These are phyloP conservation scores for Baronia brevicornis DNA, from an alignment of 2,888 invertebrate genomes.

Conservation along the genomic window DNA sequence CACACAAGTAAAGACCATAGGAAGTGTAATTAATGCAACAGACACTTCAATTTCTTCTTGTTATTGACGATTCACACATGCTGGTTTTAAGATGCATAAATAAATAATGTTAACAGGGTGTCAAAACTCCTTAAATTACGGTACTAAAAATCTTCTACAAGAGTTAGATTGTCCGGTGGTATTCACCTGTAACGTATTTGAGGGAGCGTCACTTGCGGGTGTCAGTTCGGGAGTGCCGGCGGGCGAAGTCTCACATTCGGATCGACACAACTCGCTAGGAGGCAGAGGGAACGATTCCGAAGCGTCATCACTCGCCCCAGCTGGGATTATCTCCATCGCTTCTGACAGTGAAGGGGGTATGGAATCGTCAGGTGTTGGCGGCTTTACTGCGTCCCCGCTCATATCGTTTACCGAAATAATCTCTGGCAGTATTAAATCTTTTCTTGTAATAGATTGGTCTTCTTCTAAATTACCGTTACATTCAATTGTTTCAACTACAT, in stretches of 20 bases:
- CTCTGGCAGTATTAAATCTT: no score
- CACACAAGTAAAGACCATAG: no score
- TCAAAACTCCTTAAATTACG: constrained; percentile 47
- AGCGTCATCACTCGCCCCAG: constrained; percentile 21
- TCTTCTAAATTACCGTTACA: constrained; percentile 38
- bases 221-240: constrained; percentile 21
- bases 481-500: constrained; percentile 26
- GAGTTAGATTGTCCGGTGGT: constrained; percentile 54
- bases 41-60: constrained; percentile 45
- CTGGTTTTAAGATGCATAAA: constrained; percentile 59
- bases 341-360: constrained; percentile 26
- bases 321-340: constrained; percentile 16
- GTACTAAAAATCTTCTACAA: constrained; percentile 65
- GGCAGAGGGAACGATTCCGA: constrained; percentile 33
- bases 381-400: constrained; percentile 7
- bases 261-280: constrained; percentile 26
- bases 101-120: constrained; percentile 57
- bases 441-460: no score
- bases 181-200: constrained; percentile 56
- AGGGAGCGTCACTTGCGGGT: constrained; percentile 17
- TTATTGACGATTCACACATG: constrained; percentile 60
- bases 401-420: not conserved
- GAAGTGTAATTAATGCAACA: constrained; percentile 32
- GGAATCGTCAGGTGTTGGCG: constrained; percentile 21
- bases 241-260: constrained; percentile 19